Evolutionary conservation across 2,888 invertebrate genomes (phyloP).

Genomic region (Lepidochrysops patricia): DNA sequence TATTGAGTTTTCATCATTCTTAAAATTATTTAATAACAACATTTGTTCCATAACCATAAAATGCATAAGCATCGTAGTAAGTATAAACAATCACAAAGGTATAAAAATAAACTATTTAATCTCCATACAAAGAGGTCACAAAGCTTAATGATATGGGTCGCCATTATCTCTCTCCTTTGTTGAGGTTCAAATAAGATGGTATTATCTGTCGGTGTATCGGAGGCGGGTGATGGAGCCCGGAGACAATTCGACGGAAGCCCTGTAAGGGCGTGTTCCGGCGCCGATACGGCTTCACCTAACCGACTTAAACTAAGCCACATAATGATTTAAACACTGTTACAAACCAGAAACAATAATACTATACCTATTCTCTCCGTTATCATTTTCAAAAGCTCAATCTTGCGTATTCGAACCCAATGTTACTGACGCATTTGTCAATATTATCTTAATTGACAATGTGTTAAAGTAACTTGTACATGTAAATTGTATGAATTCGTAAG

Average conservation of each 20-base stretch:
- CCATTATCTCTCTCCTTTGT: neutral
- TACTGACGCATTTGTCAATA: too few species aligned
- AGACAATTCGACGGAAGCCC: constrained; percentile 62
- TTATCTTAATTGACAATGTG: neutral
- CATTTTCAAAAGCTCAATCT: too few species aligned
- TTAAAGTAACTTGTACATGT: neutral
- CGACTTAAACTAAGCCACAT: constrained; percentile 26
- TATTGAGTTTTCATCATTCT: too few species aligned
- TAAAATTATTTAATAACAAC: too few species aligned
- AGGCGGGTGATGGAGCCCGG: neutral
- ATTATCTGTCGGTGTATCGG: neutral
- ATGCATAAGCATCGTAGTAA: too few species aligned
- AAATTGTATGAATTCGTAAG: too few species aligned
- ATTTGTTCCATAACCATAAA: too few species aligned
- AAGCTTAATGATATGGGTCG: constrained; percentile 2
- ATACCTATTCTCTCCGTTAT: too few species aligned
- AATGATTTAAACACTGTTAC: neutral
- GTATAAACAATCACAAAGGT: too few species aligned
- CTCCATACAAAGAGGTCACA: neutral
- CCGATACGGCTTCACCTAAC: constrained; percentile 55
- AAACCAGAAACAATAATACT: too few species aligned
- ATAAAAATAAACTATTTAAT: neutral
- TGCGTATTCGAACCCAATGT: too few species aligned
- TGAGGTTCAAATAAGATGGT: neutral
- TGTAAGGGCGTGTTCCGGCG: constrained; percentile 59